phyloP scores from a whole-genome alignment of 2,888 invertebrate species.

The Lydus trimaculatus region DNA sequence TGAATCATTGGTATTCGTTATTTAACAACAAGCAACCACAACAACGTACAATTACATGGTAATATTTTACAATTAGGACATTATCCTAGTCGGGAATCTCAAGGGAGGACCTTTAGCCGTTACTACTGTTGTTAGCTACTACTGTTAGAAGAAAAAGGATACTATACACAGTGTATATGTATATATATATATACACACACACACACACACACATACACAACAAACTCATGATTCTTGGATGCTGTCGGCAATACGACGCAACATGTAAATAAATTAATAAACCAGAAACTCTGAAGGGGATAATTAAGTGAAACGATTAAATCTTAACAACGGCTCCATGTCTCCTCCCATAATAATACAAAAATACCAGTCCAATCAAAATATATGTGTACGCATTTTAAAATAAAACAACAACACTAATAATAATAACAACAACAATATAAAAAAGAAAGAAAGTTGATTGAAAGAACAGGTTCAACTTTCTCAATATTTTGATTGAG shows the following conservation, averaged over 20 bases:
- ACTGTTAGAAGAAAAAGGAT: conserved; percentile 1
- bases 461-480: background rate
- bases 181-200: too few relatives aligned
- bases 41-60: conserved; percentile 34
- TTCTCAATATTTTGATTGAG: conserved; percentile 1
- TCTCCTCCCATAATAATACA: conserved; percentile 11
- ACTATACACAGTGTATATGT: too few relatives aligned
- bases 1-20: conserved; percentile 13
- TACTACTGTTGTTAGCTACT: conserved; percentile 1
- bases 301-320: conserved; percentile 21
- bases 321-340: conserved; percentile 9
- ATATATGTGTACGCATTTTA: too few relatives aligned
- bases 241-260: conserved; percentile 1
- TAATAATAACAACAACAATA: background rate
- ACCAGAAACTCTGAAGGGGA: conserved; percentile 15
- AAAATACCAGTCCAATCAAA: conserved; percentile 5
- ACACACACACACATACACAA: too few relatives aligned
- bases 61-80: conserved; percentile 42
- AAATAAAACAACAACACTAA: background rate
- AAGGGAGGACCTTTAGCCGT: background rate
- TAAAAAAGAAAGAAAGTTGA: background rate
- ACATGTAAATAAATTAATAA: conserved; percentile 28
- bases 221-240: background rate
- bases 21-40: conserved; percentile 1
- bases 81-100: conserved; percentile 20